phyloP scores from a whole-genome alignment of 2,797 vertebrate species.

The Coilia nasus region DNA sequence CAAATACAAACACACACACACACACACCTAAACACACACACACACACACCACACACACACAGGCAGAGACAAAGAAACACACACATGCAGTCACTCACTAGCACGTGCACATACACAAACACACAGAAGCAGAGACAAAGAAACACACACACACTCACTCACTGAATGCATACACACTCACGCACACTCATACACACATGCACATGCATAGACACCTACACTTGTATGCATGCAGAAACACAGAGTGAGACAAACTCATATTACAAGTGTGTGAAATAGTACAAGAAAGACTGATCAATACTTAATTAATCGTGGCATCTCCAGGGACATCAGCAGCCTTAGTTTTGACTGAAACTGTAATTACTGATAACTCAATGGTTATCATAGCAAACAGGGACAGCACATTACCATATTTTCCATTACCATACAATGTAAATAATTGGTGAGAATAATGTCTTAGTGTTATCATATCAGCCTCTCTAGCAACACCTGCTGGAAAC shows the following conservation, averaged over 20 bases:
- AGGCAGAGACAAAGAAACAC: too few relatives aligned
- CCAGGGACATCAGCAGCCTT: not conserved
- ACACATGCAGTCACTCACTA: too few relatives aligned
- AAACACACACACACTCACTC: too few relatives aligned
- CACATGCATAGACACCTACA: too few relatives aligned
- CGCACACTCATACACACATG: too few relatives aligned
- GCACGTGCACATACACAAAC: too few relatives aligned
- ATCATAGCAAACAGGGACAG: not conserved
- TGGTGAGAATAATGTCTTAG: not conserved
- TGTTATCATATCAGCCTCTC: not conserved
- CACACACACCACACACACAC: too few relatives aligned
- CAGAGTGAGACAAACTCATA: too few relatives aligned
- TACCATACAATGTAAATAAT: not conserved
- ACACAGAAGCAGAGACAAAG: too few relatives aligned
- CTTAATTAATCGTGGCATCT: not conserved
- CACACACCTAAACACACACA: too few relatives aligned
- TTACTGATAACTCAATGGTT: not conserved
- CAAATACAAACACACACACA: not conserved
- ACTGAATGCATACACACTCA: too few relatives aligned
- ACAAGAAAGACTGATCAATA: not conserved
- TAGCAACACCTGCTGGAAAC: not conserved
- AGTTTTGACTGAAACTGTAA: not conserved
- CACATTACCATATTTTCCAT: not conserved
- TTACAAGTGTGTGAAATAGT: not conserved
- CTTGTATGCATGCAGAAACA: too few relatives aligned